Conservation (phyloP, 2,888 invertebrate species). For the Mamestra brassicae region DNA sequence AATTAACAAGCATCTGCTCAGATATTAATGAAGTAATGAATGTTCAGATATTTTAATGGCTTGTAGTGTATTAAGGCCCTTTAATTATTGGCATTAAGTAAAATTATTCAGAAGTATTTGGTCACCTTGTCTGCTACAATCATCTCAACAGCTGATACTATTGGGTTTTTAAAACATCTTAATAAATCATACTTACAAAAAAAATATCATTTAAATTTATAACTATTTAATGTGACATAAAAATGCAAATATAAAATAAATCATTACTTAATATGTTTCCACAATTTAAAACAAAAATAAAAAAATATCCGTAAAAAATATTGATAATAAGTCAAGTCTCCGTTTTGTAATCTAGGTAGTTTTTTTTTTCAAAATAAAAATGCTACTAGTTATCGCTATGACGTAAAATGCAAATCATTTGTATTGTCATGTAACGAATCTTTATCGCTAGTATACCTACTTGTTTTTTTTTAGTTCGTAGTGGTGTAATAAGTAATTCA, state of each 20-base stretch:
- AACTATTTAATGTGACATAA: background rate
- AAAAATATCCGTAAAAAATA: background rate
- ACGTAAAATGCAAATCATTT: slow-evolving; percentile 13
- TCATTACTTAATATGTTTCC: background rate
- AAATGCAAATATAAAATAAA: background rate
- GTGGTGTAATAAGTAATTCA: background rate
- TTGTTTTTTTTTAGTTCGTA: slow-evolving; percentile 1
- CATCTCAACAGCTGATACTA: no score
- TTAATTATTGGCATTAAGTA: no score
- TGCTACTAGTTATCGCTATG: background rate
- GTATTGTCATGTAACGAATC: background rate
- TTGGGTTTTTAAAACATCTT: no score
- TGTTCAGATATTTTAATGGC: no score
- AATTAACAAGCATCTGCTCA: no score
- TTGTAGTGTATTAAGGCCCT: no score
- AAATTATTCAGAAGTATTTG: no score
- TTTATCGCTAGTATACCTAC: background rate
- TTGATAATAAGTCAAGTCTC: background rate
- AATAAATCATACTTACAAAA: no score
- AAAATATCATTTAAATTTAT: slow-evolving; percentile 17
- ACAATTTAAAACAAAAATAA: background rate
- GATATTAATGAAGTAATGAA: no score
- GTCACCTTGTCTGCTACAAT: no score
- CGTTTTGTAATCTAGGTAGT: background rate
- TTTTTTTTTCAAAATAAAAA: background rate